Evolutionary conservation across 1,140 invertebrate species (phyloP).

Genomic region (Zaprionus africanus): DNA sequence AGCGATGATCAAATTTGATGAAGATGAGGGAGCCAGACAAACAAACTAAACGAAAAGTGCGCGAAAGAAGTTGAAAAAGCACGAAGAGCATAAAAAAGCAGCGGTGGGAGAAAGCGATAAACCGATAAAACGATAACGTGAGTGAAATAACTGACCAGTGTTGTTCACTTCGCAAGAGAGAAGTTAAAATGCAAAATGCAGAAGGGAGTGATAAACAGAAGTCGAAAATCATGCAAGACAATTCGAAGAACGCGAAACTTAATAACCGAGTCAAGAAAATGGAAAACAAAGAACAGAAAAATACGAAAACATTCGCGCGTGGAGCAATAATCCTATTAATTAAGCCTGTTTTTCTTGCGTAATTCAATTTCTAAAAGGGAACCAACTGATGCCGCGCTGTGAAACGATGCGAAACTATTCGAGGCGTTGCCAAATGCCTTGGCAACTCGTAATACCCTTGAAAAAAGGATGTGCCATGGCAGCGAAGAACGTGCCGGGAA

Average conservation of each 20-base stretch:
- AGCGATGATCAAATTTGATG: not conserved
- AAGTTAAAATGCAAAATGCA: not conserved
- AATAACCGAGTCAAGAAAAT: not conserved
- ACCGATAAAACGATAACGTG: not conserved
- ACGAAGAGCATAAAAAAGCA: not conserved
- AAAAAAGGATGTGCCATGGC: not conserved
- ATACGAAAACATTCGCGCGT: not conserved
- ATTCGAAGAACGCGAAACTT: not conserved
- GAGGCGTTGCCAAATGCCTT: conserved; percentile 7
- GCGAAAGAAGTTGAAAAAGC: not conserved
- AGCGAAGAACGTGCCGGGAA: not conserved
- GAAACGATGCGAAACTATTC: conserved; percentile 23
- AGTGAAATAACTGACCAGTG: not conserved
- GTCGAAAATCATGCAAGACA: not conserved
- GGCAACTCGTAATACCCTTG: conserved; percentile 22
- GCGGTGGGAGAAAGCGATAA: not conserved
- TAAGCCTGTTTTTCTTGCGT: not conserved
- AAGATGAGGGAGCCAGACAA: not conserved
- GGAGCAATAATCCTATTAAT: conserved; percentile 13
- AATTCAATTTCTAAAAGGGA: not conserved
- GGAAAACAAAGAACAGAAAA: not conserved
- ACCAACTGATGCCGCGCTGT: conserved; percentile 15
- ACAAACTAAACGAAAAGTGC: not conserved
- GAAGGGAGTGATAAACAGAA: not conserved
- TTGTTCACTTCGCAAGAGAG: not conserved